A percentile compares a stretch with the other conserved stretches of the same genome.
These are phyloP conservation scores for Octomys mimax DNA, from an alignment of 2,797 vertebrate genomes.

Conservation along the genomic window DNA sequence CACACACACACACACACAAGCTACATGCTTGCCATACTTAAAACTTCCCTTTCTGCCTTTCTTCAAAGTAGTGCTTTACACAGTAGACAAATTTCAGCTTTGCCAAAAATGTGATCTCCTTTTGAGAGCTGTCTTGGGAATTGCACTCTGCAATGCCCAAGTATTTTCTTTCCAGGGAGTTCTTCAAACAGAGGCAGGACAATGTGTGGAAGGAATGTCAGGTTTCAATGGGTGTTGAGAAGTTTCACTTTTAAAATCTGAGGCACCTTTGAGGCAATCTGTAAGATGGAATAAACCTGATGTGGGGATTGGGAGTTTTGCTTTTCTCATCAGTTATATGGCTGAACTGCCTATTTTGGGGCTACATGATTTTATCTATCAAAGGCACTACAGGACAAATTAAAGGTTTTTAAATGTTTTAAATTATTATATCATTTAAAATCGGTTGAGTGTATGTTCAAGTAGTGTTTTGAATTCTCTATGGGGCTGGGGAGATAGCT, in stretches of 20 bases:
- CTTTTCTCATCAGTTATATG: background rate
- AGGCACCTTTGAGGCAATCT: background rate
- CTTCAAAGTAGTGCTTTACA: background rate
- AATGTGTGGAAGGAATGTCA: background rate
- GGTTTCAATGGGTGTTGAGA: too few relatives aligned
- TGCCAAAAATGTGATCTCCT: background rate
- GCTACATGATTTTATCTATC: background rate
- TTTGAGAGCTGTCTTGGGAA: background rate
- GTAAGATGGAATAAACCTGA: background rate
- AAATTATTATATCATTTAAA: background rate
- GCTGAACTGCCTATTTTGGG: background rate
- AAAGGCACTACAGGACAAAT: background rate
- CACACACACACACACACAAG: background rate
- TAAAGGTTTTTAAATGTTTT: background rate
- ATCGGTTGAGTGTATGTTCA: background rate
- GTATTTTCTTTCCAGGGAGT: background rate
- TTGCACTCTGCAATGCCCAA: background rate
- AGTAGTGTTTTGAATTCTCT: background rate
- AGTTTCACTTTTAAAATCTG: background rate
- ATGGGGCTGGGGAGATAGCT: too few relatives aligned
- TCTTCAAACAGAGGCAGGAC: background rate
- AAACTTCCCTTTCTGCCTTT: background rate
- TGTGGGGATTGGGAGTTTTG: background rate
- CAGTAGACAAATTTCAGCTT: background rate
- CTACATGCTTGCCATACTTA: background rate